Base-by-base conservation (phyloP, 2,797 vertebrate species). In the Xenops minutus region DNA sequence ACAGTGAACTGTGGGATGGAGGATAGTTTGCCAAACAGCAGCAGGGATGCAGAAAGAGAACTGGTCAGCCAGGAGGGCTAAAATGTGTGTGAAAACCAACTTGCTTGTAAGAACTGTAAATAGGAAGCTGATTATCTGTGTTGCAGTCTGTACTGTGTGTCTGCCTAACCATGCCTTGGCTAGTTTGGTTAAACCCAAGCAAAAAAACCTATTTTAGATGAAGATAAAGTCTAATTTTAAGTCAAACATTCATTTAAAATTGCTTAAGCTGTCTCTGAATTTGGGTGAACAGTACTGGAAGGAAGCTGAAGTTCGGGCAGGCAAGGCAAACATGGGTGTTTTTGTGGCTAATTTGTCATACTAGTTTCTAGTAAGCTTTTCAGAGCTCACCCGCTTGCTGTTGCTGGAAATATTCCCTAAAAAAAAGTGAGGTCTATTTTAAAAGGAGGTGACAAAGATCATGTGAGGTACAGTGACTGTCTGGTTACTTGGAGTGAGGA, bases 371-470 rank as follows among this genome's bases (percentile, higher is more conserved):
- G 68, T 76, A 51, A 37, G 41, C 81, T 93, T 92, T 92, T 85
- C 58, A 85, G 64, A 85, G 46, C 76, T 91, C 56, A 66, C 32
- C 12, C 14, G 19, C 43, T 74, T 6, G 7, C 67, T 67, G 1
- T 75, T 93, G 71, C 80, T 95, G 68, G 74, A 95, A 94, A 72
- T 69, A 56, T 1, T 80, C 43, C 34, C 43, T 55, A 74, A 78
- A 88, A 86, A 85, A 80, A 85, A 88, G 41, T 16, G 39, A 63
- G 61, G 41, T 48, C 37, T 93, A 64, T 92, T 90, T 91, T 74
- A 75, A 79, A 95, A 95, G 82, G 79, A 93, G 82, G 77, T 83
- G 68, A 66, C 52, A 51, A 64, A 91, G 62, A 93, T 93, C 77
- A 30, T 34, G 88, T 80, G 85, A 73, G 61, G 39, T 58, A 48